Base-by-base conservation (phyloP, 2,797 vertebrate species). In the Taenioides sp. region DNA sequence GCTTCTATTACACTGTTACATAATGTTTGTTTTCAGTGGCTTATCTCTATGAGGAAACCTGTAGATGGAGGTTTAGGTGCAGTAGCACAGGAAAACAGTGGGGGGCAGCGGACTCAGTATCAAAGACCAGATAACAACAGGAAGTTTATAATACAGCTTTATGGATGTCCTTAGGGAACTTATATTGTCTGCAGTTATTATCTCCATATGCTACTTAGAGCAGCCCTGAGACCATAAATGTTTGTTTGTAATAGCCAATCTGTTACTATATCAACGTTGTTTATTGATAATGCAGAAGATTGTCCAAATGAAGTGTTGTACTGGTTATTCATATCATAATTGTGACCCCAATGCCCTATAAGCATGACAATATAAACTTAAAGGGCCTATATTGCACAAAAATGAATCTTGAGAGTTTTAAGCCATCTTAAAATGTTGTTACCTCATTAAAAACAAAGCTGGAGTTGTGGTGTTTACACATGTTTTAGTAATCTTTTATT, bases 121-220 rank as follows among this genome's bases (percentile, higher is more conserved):
- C 61, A 63, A 22, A 59, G 4, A 40, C 9, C 28, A 34, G 60
- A 62, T 40, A 62, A 63, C 34, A n/a, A 27, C n/a, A 40, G 61
- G 61, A 63, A 43, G 61, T 63, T 63, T 63, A 63, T 23, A 63
- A 22, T 63, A 23, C 2, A 14, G 61, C 61, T 63, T 43, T 43
- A 63, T 43, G 20, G n/a, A 43, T 4, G 61, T 34, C 20, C 31
- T 34, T 40, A 4, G 31, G 58, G 27, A 31, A 60, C 25, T 25
- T 28, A 28, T 59, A 59, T 59, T 28, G 27, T 61, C 59, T 18
- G 28, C 28, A 20, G 17, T 34, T 62, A 62, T 34, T 62, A 59
- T 18, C 16, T 18, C 22, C 25, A 43, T 23, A 49, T 34, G 68
- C 62, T 75, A 71, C 65, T 76, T 75, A 71, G 70, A 71, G 70